These are phyloP conservation scores for Leucophora obtusa DNA, from an alignment of 2,888 invertebrate genomes.

Conservation along the genomic window DNA sequence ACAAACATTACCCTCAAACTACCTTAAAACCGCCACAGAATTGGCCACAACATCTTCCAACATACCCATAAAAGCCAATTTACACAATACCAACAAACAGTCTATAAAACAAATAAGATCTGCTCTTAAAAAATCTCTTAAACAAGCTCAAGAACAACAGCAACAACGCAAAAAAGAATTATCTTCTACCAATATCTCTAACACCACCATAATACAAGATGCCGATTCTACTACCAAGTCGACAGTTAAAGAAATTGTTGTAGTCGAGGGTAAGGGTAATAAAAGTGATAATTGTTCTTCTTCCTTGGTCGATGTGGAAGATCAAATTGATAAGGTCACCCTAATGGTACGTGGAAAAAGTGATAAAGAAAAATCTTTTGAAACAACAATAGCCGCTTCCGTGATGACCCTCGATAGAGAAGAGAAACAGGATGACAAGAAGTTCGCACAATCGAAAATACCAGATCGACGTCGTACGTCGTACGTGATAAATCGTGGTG, in stretches of 20 bases:
- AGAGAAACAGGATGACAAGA: slow-evolving; percentile 56
- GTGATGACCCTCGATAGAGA: slow-evolving; percentile 3
- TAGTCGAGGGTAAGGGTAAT: slow-evolving; percentile 68
- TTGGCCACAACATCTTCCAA: slow-evolving; percentile 18
- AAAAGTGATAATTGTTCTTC: slow-evolving; percentile 30
- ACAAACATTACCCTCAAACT: slow-evolving; percentile 66
- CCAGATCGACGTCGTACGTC: slow-evolving; percentile 43
- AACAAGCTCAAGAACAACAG: slow-evolving; percentile 74
- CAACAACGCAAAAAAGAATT: slow-evolving; percentile 72
- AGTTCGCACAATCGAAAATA: slow-evolving; percentile 18
- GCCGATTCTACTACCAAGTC: slow-evolving; percentile 75
- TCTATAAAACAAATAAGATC: slow-evolving; percentile 69
- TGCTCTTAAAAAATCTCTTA: slow-evolving; percentile 72
- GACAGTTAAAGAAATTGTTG: slow-evolving; percentile 68
- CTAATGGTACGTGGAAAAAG: slow-evolving; percentile 56
- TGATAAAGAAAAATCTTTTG: slow-evolving; percentile 31
- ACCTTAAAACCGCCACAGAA: slow-evolving; percentile 24
- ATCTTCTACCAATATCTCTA: slow-evolving; percentile 70
- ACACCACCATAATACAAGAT: slow-evolving; percentile 71
- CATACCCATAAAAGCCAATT: not conserved
- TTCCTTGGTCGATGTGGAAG: slow-evolving; percentile 63
- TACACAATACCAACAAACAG: slow-evolving; percentile 56
- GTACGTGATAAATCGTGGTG: slow-evolving; percentile 11
- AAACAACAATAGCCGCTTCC: no score
- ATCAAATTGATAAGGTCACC: slow-evolving; percentile 66